Conservation (phyloP, 2,888 invertebrate species). For the Caenorhabditis sinica region DNA sequence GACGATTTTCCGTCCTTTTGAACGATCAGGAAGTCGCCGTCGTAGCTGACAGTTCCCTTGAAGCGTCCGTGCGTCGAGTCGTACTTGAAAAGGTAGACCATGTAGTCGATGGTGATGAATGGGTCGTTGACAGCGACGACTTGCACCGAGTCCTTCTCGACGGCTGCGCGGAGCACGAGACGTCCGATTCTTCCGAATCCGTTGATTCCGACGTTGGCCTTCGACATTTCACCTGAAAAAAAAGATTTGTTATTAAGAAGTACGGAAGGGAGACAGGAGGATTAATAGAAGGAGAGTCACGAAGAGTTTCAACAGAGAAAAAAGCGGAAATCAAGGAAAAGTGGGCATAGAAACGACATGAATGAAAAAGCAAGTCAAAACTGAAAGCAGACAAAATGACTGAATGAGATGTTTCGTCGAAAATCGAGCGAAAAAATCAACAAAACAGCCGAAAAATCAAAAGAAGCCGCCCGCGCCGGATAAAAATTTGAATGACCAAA, state of each 20-base stretch:
- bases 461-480: no score
- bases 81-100: slow-evolving; percentile 89
- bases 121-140: slow-evolving; percentile 94
- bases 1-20: slow-evolving; percentile 86
- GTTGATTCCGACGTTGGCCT: slow-evolving; percentile 92
- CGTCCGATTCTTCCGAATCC: slow-evolving; percentile 96
- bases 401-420: no score
- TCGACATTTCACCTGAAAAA: slow-evolving; percentile 80
- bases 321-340: no score
- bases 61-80: slow-evolving; percentile 97
- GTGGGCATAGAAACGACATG: no score
- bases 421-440: no score
- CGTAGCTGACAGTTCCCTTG: slow-evolving; percentile 91
- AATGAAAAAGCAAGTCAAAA: no score
- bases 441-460: no score
- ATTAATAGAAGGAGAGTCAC: no score
- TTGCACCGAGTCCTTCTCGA: slow-evolving; percentile 89
- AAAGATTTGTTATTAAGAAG: neutral
- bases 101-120: slow-evolving; percentile 96
- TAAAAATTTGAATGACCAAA: no score
- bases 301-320: no score
- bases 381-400: no score
- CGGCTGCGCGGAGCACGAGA: slow-evolving; percentile 91
- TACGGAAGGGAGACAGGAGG: no score
- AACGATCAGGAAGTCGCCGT: slow-evolving; percentile 90